Base-by-base conservation (phyloP, 1,140 invertebrate genomes). In the Monomorium pharaonis region DNA sequence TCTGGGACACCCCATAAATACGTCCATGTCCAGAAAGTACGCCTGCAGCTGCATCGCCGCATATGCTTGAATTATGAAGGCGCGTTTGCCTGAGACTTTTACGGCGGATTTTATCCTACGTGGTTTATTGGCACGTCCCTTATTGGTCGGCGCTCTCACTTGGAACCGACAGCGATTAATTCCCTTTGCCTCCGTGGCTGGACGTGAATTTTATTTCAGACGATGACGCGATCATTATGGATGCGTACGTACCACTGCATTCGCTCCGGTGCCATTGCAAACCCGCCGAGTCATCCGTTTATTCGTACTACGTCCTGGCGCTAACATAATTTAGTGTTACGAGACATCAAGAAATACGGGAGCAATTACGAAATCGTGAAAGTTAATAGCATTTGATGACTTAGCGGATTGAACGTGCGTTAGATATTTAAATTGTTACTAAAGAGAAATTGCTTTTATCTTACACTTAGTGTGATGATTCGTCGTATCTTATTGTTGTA, bases 71-170 rank as follows among this genome's bases (percentile, higher is more conserved):
- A 87, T 90, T 90, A 90, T 88, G 89, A 88, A 86, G 56, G 49
- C 77, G 69, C 74, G 75, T 88, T 90, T 90, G 89, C 86, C 60
- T 58, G 69, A 47, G 89, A 90, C 84, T 90, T 90, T 90, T 90
- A 90, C 83, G 88, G 78, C 37, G 80, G 67, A 86, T 88, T 90
- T 90, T 86, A 78, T 83, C 78, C 85, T 62, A 84, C 80, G 74
- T 90, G 75, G 86, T 90, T 90, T 90, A 90, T 90, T 63, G 89
- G 78, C 88, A 47, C 89, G 75, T 88, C 72, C 86, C 86, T 90
- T 90, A 90, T 86, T 51, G 89, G 81, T 37, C 49, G 18, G 42
- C 42, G 21, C 72, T 76, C 47, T 72, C 70, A 67, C 72, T 44
- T 78, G 47, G 56, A 74, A 60, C 65, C 58, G 88, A 89, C 77